Percentiles rank a stretch among this genome's conserved stretches.
phyloP scores from a whole-genome alignment of 2,888 invertebrate species.

The Cosmorhoe ocellata region DNA sequence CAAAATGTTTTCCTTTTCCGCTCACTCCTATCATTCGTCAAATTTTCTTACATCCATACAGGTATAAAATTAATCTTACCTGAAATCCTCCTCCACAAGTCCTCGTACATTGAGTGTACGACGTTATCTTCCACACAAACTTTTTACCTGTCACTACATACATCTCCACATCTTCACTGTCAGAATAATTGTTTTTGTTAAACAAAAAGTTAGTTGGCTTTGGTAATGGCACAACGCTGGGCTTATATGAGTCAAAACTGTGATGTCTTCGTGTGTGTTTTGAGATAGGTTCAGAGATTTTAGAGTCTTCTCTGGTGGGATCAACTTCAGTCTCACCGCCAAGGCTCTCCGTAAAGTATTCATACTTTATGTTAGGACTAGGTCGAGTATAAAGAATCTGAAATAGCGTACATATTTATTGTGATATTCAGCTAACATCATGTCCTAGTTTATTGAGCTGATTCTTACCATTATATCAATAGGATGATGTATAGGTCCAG shows the following conservation, averaged over 20 bases:
- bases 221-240: conserved; percentile 38
- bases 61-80: conserved; percentile 46
- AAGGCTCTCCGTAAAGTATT: conserved; percentile 90
- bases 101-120: conserved; percentile 89
- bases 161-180: conserved; percentile 52
- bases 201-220: conserved; percentile 46
- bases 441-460: background rate
- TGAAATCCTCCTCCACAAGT: conserved; percentile 92
- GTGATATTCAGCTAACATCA: background rate
- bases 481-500: conserved; percentile 89
- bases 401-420: conserved; percentile 21
- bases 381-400: conserved; percentile 91
- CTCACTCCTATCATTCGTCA: too few relatives aligned
- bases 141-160: conserved; percentile 73
- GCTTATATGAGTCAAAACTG: conserved; percentile 52
- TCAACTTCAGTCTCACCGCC: conserved; percentile 65
- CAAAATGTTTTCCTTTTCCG: too few relatives aligned
- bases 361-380: conserved; percentile 95
- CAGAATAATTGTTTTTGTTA: conserved; percentile 40
- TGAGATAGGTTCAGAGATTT: conserved; percentile 47
- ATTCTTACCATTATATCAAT: conserved; percentile 91
- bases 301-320: conserved; percentile 41
- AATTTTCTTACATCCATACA: background rate
- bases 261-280: conserved; percentile 71
- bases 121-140: conserved; percentile 90